These are phyloP conservation scores for Lophotis ruficrista DNA, from an alignment of 2,113 vertebrate genomes.

Conservation along the genomic window DNA sequence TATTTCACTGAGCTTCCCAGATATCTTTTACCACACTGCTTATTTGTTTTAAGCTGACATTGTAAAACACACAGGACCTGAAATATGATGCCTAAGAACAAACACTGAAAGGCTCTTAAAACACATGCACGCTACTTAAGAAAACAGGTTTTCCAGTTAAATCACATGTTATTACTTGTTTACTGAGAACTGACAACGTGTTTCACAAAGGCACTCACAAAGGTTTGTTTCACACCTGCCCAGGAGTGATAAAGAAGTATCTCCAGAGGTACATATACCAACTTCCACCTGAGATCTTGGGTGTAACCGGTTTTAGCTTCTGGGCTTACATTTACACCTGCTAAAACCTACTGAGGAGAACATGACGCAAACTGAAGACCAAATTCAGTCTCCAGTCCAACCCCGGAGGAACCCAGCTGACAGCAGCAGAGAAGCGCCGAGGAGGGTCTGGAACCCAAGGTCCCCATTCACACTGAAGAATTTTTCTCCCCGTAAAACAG, in stretches of 20 bases:
- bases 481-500: no score
- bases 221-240: fast-evolving
- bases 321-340: background rate
- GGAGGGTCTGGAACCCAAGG: background rate
- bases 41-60: background rate
- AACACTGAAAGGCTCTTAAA: background rate
- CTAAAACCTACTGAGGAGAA: background rate
- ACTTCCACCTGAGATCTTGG: fast-evolving
- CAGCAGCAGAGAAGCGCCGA: background rate
- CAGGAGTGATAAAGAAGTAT: background rate
- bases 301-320: background rate
- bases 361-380: background rate
- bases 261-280: fast-evolving
- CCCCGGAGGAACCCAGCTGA: background rate
- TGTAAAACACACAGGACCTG: background rate
- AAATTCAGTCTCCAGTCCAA: background rate
- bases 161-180: background rate
- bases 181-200: background rate
- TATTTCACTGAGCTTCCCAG: background rate
- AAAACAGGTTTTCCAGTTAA: background rate
- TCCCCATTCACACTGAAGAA: background rate
- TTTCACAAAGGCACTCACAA: background rate
- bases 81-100: background rate
- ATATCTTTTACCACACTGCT: background rate
- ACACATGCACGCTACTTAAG: fast-evolving